Evolutionary conservation across 2,888 invertebrate genomes (phyloP), one percentile per base, ranked within the genome.

Genomic region (Drosophila birchii): DNA sequence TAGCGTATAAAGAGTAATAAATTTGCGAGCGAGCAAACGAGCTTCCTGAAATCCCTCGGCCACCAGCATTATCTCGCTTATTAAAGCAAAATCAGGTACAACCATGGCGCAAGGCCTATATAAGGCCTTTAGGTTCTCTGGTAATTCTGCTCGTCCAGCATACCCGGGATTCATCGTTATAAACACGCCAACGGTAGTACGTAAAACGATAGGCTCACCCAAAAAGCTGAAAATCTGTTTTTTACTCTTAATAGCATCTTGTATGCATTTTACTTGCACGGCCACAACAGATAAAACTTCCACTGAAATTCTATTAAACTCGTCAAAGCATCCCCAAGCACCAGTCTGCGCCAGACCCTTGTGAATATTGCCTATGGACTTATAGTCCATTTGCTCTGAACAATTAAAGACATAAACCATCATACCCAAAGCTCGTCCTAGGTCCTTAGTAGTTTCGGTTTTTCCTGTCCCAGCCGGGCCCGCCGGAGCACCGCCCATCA

Each of bases 341-440:
- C 98, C 98, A 0, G 91, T 91, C 57, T 92, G 92, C 9, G 92
- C 86, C n/a, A 92, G 75, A 91, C 94, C 98, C 93, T 98, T 98
- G 93, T 98, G 98, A 92, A 98, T 98, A 91, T 97, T 97, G 32
- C 97, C 98, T 81, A 97, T 96, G 3, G 98, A 98, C 93, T 97
- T 97, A 93, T 98, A 98, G 92, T 98, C 98, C 98, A 98, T 98
- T 94, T 98, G 98, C 91, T 98, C 98, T 0, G 98, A 98, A 92
- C 98, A 98, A 92, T 98, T 98, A 93, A 98, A 98, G n/a, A 98
- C 98, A 88, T 98, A 98, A 8, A 98, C 98, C 98, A 98, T 98
- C 90, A 98, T 96, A 44, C 98, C 98, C 4, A 98, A 94, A 14
- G 98, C 98, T 90, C 97, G 95, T 2, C 98, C 98, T 80, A 98